Evolutionary conservation across 2,113 vertebrate species (phyloP).

Genomic region (Anhinga rufa): DNA sequence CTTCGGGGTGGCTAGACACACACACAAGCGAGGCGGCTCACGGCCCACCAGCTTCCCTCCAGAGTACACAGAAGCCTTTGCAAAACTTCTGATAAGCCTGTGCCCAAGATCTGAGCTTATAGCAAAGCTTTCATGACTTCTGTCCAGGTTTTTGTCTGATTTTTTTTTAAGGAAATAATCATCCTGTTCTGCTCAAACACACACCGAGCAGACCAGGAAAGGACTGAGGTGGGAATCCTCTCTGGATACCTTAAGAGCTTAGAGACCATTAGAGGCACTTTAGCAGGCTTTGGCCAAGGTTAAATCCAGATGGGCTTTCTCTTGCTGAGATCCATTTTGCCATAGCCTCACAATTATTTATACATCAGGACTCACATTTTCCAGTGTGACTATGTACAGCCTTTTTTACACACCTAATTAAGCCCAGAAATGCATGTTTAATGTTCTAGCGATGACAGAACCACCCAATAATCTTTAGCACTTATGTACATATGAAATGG

Average conservation of each 20-base stretch:
- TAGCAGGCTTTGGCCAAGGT: not conserved
- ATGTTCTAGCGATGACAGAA: not conserved
- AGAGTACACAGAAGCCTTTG: not conserved
- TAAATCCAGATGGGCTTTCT: not conserved
- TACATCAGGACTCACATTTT: conserved; percentile 6
- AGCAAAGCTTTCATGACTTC: not conserved
- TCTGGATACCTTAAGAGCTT: not conserved
- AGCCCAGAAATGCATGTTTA: not conserved
- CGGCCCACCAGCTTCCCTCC: not conserved
- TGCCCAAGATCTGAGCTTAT: not conserved
- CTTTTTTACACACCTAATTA: conserved; percentile 27
- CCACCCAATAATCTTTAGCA: not conserved
- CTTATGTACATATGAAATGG: conserved; percentile 29
- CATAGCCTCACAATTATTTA: not conserved
- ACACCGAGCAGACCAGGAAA: not conserved
- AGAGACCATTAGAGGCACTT: not conserved
- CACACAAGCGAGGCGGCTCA: accelerated
- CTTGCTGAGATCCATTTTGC: not conserved
- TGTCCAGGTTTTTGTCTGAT: not conserved
- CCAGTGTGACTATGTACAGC: not conserved
- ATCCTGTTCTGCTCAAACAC: not conserved
- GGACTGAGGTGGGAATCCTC: not conserved
- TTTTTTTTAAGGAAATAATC: not conserved
- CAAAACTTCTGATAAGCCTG: not conserved
- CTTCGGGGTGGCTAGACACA: not conserved